phyloP scores from a whole-genome alignment of 2,797 vertebrate species.

The Borostomias antarcticus region DNA sequence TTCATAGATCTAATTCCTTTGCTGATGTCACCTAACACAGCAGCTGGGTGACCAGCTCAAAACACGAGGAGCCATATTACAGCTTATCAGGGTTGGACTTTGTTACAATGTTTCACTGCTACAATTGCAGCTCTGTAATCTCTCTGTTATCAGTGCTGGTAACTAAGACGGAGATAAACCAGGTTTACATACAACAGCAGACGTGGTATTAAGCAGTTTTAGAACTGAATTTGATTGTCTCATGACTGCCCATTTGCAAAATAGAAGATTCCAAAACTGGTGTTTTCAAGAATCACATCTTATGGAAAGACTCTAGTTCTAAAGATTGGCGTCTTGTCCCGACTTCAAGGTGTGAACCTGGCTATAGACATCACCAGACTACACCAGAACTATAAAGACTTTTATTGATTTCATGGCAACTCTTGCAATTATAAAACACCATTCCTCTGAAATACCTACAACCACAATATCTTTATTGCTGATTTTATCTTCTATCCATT shows the following conservation, averaged over 20 bases:
- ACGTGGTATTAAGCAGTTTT: too few species aligned
- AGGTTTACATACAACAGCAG: constrained; percentile 42
- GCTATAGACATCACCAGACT: too few species aligned
- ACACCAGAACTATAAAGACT: constrained; percentile 47
- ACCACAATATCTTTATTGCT: not conserved
- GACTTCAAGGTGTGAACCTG: too few species aligned
- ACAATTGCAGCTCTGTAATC: constrained; percentile 10
- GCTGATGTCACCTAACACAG: not conserved
- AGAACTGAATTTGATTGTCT: too few species aligned
- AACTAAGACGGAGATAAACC: constrained; percentile 11
- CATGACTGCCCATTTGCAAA: too few species aligned
- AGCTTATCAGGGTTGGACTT: constrained; percentile 36
- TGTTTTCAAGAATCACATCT: too few species aligned
- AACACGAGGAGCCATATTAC: not conserved
- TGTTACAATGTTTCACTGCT: constrained; percentile 7
- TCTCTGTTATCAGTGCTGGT: not conserved
- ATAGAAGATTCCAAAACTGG: too few species aligned
- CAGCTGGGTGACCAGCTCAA: not conserved
- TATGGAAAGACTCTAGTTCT: too few species aligned
- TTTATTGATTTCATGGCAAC: constrained; percentile 29
- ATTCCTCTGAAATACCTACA: not conserved
- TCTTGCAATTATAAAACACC: too few species aligned
- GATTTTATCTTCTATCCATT: constrained; percentile 42
- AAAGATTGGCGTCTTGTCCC: too few species aligned
- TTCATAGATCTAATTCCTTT: not conserved